Base-by-base conservation (phyloP, 2,888 invertebrate genomes). In the Mellilla xanthometata region DNA sequence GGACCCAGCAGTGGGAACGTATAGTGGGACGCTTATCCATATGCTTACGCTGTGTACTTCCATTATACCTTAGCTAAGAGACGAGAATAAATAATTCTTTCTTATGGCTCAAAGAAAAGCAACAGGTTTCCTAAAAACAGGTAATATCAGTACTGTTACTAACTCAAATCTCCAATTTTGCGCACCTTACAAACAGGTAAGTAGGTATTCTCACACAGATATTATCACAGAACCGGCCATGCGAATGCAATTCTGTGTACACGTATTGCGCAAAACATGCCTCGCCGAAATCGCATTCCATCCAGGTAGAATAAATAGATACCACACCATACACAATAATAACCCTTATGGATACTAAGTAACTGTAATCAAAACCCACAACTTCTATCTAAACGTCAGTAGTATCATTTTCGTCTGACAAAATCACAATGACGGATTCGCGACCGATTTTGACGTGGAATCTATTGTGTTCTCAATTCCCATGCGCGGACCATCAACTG, bases 401-500 rank as follows among this genome's bases (percentile, higher is more conserved):
- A 59, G 51, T 54, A 44, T 41, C 46, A 56, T 51, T 53, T 56
- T 58, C 31, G 52, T 45, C 31, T 32, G 39, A 39, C 35, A 39
- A 41, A 39, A 6, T 19, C n/a, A 36, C 31, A 23, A 42, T 35
- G 42, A 35, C 29, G 29, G 29, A 58, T 61, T 58, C 52, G 60
- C 58, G 58, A 58, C 46, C 52, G 53, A 58, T 56, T 46, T 38
- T 60, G 72, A 65, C 72, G 68, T 62, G 62, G 62, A 66, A 72
- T 59, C 77, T 65, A 84, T 86, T 86, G 85, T 86, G 64, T 58
- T 62, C 24, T 36, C 24, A 60, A 81, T 83, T 85, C 85, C 70
- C 85, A 85, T 83, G 81, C 77, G 75, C 75, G 59, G 68, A 72
- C 72, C 76, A 72, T 72, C 75, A 72, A 65, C 62, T 68, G 65